Evolutionary conservation across 2,113 vertebrate genomes (phyloP).

Genomic region (Litocranius walleri): DNA sequence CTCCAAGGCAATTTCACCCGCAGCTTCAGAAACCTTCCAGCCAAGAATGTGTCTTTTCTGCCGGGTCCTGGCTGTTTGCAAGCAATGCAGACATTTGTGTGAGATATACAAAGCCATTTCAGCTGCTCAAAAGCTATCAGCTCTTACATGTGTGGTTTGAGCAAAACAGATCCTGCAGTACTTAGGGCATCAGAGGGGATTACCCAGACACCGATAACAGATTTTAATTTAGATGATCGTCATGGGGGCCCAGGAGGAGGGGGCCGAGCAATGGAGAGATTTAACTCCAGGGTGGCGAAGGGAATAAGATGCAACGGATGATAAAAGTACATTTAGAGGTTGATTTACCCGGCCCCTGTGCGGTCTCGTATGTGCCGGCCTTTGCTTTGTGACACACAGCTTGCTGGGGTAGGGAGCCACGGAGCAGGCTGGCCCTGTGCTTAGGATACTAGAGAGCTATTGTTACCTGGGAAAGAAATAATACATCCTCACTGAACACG

Average conservation of each 20-base stretch:
- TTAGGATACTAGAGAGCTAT: neutral
- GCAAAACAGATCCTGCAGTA: conserved; percentile 75
- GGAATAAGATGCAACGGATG: conserved; percentile 60
- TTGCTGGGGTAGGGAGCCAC: neutral
- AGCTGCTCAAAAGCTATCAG: conserved; percentile 79
- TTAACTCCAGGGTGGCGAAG: conserved; percentile 49
- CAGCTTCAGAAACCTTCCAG: conserved; percentile 69
- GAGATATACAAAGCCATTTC: conserved; percentile 77
- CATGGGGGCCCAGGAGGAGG: conserved; percentile 62
- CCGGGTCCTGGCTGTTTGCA: conserved; percentile 53
- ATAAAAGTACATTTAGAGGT: conserved; percentile 62
- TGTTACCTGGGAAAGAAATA: neutral
- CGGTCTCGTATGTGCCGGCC: neutral
- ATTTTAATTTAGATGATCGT: conserved; percentile 86
- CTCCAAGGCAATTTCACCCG: conserved; percentile 69
- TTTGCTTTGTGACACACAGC: neutral
- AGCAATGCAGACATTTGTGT: conserved; percentile 69
- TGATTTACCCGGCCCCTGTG: conserved; percentile 53
- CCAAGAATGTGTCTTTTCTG: conserved; percentile 42
- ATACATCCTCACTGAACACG: neutral
- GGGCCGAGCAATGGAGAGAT: conserved; percentile 46
- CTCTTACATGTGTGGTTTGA: conserved; percentile 73
- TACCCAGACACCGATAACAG: conserved; percentile 80
- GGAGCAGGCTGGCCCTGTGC: neutral
- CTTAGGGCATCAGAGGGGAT: conserved; percentile 82